Percentiles rank a stretch among this genome's conserved stretches.
Evolutionary conservation across 1,140 invertebrate genomes (phyloP).

Genomic region (Zaprionus camerounensis): DNA sequence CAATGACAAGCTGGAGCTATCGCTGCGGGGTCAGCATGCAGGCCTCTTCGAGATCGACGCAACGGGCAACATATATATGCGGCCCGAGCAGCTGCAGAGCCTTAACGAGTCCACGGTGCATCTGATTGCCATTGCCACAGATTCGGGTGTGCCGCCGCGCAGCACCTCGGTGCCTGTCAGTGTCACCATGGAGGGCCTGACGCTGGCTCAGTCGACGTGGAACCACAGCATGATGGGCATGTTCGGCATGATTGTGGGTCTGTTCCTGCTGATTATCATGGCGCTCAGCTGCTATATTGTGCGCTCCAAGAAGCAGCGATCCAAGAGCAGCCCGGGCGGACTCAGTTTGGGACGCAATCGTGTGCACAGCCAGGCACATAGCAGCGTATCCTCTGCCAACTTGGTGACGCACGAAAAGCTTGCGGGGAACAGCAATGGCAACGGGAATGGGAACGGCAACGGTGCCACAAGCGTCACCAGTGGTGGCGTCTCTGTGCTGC

Average conservation of each 20-base stretch:
- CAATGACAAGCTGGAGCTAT: constrained; percentile 89
- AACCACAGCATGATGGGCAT: constrained; percentile 74
- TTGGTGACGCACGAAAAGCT: constrained; percentile 81
- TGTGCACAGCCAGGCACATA: constrained; percentile 81
- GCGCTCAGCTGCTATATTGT: constrained; percentile 79
- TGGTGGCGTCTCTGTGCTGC: constrained; percentile 74
- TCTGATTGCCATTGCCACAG: constrained; percentile 91
- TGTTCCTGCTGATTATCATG: constrained; percentile 78
- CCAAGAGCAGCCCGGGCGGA: constrained; percentile 59
- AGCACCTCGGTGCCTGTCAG: constrained; percentile 82
- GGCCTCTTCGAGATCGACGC: constrained; percentile 86
- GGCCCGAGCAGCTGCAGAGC: constrained; percentile 71
- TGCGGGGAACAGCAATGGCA: constrained; percentile 65
- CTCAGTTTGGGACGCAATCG: constrained; percentile 71
- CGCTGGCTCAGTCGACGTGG: constrained; percentile 72
- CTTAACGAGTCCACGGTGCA: constrained; percentile 87
- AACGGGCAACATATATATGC: constrained; percentile 85
- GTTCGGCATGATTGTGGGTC: constrained; percentile 73
- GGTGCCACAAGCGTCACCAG: constrained; percentile 67
- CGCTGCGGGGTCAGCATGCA: constrained; percentile 89
- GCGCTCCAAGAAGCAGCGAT: constrained; percentile 69
- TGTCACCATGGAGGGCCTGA: constrained; percentile 79
- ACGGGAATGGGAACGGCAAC: constrained; percentile 57
- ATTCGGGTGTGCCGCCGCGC: constrained; percentile 85
- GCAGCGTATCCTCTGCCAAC: constrained; percentile 78